Evolutionary conservation across 2,888 invertebrate species (phyloP).

Genomic region (Athetis lepigone): DNA sequence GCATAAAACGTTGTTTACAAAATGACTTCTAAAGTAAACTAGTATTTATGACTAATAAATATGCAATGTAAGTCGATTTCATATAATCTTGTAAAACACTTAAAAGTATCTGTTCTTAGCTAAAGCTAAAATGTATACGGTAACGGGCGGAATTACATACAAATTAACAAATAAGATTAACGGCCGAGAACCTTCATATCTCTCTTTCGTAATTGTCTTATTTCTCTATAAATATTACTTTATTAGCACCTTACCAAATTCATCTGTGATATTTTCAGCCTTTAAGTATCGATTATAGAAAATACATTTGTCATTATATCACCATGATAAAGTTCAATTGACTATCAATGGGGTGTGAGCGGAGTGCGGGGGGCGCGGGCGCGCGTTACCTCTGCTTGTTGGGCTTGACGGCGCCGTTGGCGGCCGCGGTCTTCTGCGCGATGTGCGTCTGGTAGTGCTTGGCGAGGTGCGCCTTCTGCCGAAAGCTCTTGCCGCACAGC

Average conservation of each 20-base stretch:
- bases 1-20: conserved; percentile 70
- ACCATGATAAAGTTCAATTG: conserved; percentile 86
- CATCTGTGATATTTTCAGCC: conserved; percentile 89
- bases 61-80: conserved; percentile 75
- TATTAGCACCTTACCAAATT: conserved; percentile 90
- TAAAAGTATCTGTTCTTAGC: conserved; percentile 81
- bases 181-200: conserved; percentile 80
- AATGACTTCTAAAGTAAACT: conserved; percentile 74
- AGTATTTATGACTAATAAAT: conserved; percentile 77
- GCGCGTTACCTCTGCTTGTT: conserved; percentile 86
- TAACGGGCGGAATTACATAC: conserved; percentile 89
- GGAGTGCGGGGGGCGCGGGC: conserved; percentile 62
- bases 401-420: conserved; percentile 91
- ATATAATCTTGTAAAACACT: conserved; percentile 72
- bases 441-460: conserved; percentile 98
- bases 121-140: conserved; percentile 88
- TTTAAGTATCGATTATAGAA: conserved; percentile 82
- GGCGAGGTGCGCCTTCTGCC: conserved; percentile 97
- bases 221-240: conserved; percentile 82
- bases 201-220: conserved; percentile 80
- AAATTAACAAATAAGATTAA: conserved; percentile 87
- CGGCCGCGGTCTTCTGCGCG: conserved; percentile 94
- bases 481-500: conserved; percentile 97
- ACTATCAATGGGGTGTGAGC: conserved; percentile 75
- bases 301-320: conserved; percentile 77